Percentiles rank a stretch among this genome's conserved stretches.
These are phyloP conservation scores for Trachelus troglodyta DNA, from an alignment of 2,888 invertebrate genomes.

Conservation along the genomic window DNA sequence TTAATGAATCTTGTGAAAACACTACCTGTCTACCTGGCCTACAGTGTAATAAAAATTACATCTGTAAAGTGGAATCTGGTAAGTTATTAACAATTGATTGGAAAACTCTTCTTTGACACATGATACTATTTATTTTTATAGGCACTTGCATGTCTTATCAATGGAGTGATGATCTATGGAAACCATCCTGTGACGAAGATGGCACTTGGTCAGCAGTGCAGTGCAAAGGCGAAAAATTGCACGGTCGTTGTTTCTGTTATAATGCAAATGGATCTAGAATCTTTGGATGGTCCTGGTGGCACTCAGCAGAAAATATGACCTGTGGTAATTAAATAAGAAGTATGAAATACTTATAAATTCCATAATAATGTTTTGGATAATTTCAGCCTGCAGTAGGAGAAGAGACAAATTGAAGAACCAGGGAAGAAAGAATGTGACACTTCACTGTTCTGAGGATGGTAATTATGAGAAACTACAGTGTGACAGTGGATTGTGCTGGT, in stretches of 20 bases:
- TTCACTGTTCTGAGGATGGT: conserved; percentile 75
- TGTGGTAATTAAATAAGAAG: conserved; percentile 68
- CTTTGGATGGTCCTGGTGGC: conserved; percentile 75
- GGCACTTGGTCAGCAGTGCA: conserved; percentile 27
- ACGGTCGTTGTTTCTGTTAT: conserved; percentile 72
- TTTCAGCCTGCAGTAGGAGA: conserved; percentile 73
- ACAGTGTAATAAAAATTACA: conserved; percentile 1
- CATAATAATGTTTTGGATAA: neutral
- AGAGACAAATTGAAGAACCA: conserved; percentile 69
- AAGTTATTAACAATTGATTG: neutral
- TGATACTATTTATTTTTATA: neutral
- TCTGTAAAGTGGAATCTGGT: conserved; percentile 10
- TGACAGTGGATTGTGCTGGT: conserved; percentile 77
- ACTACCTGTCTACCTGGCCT: conserved; percentile 14
- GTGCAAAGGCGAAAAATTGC: conserved; percentile 28
- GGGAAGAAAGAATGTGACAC: conserved; percentile 67
- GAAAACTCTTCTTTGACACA: neutral
- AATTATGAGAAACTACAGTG: conserved; percentile 79
- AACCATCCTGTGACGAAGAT: conserved; percentile 26
- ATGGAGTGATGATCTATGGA: conserved; percentile 19
- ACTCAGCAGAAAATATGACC: conserved; percentile 72
- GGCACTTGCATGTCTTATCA: conserved; percentile 11
- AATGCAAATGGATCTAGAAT: conserved; percentile 72
- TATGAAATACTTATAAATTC: neutral
- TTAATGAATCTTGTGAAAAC: conserved; percentile 5